Evolutionary conservation across 92 coral and sea anemone genomes (phyloP), one percentile per base, ranked within the genome.

Genomic region (Umimayanthus kanabou): DNA sequence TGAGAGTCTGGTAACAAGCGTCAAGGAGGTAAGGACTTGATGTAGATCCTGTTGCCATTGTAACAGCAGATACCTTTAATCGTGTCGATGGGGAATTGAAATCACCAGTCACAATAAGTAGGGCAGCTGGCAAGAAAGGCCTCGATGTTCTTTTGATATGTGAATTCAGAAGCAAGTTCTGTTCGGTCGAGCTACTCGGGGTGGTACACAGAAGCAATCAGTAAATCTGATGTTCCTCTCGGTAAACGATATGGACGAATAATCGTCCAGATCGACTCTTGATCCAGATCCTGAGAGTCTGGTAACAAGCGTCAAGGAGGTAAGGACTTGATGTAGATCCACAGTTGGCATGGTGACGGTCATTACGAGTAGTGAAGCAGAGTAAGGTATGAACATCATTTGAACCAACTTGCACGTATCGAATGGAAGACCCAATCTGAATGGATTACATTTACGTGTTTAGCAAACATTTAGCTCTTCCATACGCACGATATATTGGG

Each of bases 361-460:
- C 90, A 73, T 85, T 85, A 66, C 40, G 88, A 70, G 0, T 30
- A 29, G 26, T 73, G 47, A 29, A 29, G 77, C 42, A 58, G 89
- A 87, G 71, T 87, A 45, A 86, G 86, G 85, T 80, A 88, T 88
- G n/a, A n/a, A n/a, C n/a, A n/a, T n/a, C n/a, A n/a, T n/a, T n/a
- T n/a, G n/a, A n/a, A n/a, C n/a, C n/a, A n/a, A n/a, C n/a, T n/a
- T n/a, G n/a, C n/a, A n/a, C n/a, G n/a, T n/a, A n/a, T n/a, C n/a
- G n/a, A n/a, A n/a, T n/a, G n/a, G n/a, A n/a, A n/a, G n/a, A n/a
- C n/a, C n/a, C n/a, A n/a, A n/a, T n/a, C n/a, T n/a, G n/a, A n/a
- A n/a, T n/a, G n/a, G n/a, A n/a, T n/a, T n/a, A n/a, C n/a, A n/a
- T n/a, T n/a, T n/a, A n/a, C n/a, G n/a, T n/a, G n/a, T n/a, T n/a